phyloP scores from a whole-genome alignment of 1,140 invertebrate genomes.

The Papilio xuthus region DNA sequence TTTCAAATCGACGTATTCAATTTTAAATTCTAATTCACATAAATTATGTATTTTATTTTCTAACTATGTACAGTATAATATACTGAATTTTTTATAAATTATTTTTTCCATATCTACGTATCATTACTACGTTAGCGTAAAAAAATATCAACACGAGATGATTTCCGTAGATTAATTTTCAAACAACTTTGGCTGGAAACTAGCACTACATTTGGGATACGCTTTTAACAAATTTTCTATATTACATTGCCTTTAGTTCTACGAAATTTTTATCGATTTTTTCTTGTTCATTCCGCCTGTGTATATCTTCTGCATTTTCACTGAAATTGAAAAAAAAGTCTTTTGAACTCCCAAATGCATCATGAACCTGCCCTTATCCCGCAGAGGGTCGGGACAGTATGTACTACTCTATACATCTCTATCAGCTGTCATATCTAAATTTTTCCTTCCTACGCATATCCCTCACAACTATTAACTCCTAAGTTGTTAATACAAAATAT shows the following conservation, averaged over 20 bases:
- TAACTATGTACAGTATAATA: background rate
- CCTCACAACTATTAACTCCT: too few relatives aligned
- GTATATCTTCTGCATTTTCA: slow-evolving; percentile 75
- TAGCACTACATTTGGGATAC: slow-evolving; percentile 75
- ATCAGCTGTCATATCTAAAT: too few relatives aligned
- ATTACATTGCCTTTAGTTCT: slow-evolving; percentile 72
- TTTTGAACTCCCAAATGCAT: background rate
- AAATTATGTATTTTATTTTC: background rate
- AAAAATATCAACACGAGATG: slow-evolving; percentile 32
- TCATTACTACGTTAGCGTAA: background rate
- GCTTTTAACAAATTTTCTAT: slow-evolving; percentile 41
- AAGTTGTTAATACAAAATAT: too few relatives aligned
- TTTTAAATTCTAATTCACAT: background rate
- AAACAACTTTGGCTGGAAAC: slow-evolving; percentile 75
- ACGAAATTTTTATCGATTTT: slow-evolving; percentile 63
- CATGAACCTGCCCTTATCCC: too few relatives aligned
- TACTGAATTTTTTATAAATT: background rate
- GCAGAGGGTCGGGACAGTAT: too few relatives aligned
- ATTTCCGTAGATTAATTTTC: slow-evolving; percentile 60
- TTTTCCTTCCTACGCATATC: too few relatives aligned
- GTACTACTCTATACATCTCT: too few relatives aligned
- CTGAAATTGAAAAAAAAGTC: slow-evolving; percentile 53
- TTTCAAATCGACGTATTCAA: background rate
- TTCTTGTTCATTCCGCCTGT: slow-evolving; percentile 68
- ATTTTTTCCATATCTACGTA: background rate